Conservation (phyloP, 2,797 vertebrate species). For the Myotis daubentonii region DNA sequence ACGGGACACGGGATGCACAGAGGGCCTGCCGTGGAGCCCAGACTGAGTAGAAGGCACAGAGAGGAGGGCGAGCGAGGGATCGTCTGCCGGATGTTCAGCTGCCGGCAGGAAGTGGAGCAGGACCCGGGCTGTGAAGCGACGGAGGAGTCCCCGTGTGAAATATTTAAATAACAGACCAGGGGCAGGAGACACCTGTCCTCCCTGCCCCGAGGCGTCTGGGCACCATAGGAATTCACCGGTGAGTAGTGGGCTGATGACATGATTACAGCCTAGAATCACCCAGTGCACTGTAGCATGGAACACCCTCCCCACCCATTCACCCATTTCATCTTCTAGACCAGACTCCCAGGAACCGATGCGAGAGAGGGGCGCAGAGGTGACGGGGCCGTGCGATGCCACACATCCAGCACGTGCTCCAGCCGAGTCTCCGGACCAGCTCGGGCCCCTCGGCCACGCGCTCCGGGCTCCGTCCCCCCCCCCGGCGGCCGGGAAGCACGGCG, state of each 20-base stretch:
- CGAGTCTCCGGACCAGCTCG: background rate
- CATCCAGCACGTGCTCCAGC: background rate
- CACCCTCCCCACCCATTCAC: background rate
- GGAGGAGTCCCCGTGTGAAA: conserved; percentile 56
- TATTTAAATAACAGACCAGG: conserved; percentile 62
- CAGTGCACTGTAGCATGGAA: background rate
- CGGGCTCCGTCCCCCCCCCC: background rate
- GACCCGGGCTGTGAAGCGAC: conserved; percentile 48
- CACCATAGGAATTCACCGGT: background rate
- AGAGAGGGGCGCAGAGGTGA: background rate
- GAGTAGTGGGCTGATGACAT: background rate
- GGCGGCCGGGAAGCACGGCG: background rate
- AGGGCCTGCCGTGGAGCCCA: conserved; percentile 47
- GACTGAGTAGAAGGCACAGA: conserved; percentile 63
- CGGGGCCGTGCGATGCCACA: background rate
- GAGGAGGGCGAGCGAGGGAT: conserved; percentile 53
- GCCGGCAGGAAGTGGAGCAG: conserved; percentile 64
- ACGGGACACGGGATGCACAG: conserved; percentile 17
- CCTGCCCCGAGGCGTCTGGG: background rate
- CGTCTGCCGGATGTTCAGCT: conserved; percentile 62
- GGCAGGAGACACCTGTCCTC: background rate
- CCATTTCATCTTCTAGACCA: conserved; percentile 46
- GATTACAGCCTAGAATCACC: background rate
- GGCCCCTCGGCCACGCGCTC: background rate
- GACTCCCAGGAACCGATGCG: background rate